Percentiles rank a stretch among this genome's conserved stretches.
Evolutionary conservation across 2,113 vertebrate species (phyloP).

Genomic region (Dascyllus trimaculatus): DNA sequence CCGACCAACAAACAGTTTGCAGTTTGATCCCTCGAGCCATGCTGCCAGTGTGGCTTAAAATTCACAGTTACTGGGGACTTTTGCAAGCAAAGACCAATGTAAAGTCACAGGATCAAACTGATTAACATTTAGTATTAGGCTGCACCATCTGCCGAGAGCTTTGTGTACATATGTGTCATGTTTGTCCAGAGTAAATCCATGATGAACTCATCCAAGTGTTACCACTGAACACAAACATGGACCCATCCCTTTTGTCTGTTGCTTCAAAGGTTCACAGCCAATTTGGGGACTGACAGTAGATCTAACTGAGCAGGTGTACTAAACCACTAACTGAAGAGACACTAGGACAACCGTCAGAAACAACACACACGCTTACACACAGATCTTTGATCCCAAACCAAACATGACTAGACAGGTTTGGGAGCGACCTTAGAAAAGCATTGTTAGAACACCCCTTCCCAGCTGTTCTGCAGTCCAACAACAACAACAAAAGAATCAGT

Average conservation of each 20-base stretch:
- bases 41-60: background rate
- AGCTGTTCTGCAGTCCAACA: background rate
- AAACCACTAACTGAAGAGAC: conserved; percentile 16
- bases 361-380: background rate
- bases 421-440: background rate
- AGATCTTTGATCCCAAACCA: background rate
- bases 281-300: conserved; percentile 19
- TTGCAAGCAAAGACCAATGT: background rate
- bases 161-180: background rate
- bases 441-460: background rate
- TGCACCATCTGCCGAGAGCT: background rate
- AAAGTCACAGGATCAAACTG: background rate
- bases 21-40: too few species aligned
- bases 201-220: conserved; percentile 39
- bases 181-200: background rate
- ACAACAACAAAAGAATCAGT: background rate
- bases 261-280: conserved; percentile 20
- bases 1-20: background rate
- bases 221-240: background rate
- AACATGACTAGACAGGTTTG: conserved; percentile 42
- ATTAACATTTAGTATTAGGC: background rate
- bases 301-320: conserved; percentile 23
- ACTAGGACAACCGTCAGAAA: background rate
- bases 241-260: conserved; percentile 20
- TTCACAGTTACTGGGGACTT: background rate